Percentiles rank a stretch among this genome's conserved stretches.
Conservation (phyloP, 1,140 invertebrate species). For the Eciton burchellii region DNA sequence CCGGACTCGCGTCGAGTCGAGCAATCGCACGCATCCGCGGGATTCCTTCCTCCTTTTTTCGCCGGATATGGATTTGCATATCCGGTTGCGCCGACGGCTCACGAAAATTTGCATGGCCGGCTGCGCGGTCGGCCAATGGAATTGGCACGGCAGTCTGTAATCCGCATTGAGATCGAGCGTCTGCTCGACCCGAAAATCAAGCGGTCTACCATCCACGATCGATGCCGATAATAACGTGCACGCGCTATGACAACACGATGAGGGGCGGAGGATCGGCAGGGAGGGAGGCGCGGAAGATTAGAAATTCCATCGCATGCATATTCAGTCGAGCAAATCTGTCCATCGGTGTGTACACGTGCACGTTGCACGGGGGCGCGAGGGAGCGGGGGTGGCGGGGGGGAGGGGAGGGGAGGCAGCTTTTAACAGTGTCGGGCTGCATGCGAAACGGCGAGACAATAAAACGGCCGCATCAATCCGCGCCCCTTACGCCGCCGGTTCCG, state of each 20-base stretch:
- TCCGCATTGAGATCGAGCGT: conserved; percentile 57
- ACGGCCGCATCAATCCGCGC: neutral
- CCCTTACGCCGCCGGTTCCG: too few species aligned
- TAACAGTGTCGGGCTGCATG: neutral
- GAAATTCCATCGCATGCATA: conserved; percentile 53
- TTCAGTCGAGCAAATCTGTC: conserved; percentile 6
- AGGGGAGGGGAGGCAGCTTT: too few species aligned
- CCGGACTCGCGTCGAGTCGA: conserved; percentile 43
- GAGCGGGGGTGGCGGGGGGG: neutral
- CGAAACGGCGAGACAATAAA: neutral
- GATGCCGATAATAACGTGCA: conserved; percentile 58
- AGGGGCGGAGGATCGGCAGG: too few species aligned
- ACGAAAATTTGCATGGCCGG: conserved; percentile 57
- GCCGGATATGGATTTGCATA: conserved; percentile 54
- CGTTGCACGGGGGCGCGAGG: neutral
- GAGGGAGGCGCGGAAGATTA: conserved; percentile 57
- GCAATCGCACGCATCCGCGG: conserved; percentile 41
- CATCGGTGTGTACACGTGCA: too few species aligned
- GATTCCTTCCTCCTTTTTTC: conserved; percentile 8
- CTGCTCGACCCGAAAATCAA: conserved; percentile 58
- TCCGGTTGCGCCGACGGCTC: conserved; percentile 48
- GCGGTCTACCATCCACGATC: conserved; percentile 52
- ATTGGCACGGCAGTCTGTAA: conserved; percentile 60
- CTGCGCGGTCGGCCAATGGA: conserved; percentile 49
- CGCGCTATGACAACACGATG: conserved; percentile 51